These are phyloP conservation scores for Phataginus tetradactyla DNA, from an alignment of 2,797 vertebrate species.

Conservation along the genomic window DNA sequence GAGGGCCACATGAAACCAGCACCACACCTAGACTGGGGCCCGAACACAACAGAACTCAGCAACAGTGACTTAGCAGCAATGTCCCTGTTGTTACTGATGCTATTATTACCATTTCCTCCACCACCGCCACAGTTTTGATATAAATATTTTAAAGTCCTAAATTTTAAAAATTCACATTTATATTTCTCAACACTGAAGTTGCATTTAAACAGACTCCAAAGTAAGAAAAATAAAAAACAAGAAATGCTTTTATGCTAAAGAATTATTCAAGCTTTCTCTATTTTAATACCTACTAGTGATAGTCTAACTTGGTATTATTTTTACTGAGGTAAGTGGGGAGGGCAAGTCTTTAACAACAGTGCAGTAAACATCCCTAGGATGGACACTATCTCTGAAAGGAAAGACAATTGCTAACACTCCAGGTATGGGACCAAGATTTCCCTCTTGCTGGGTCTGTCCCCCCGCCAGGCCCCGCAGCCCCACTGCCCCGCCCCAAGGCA, in stretches of 20 bases:
- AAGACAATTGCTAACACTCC: background rate
- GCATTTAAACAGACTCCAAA: background rate
- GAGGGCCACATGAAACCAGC: background rate
- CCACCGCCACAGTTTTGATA: background rate
- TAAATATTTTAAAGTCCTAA: background rate
- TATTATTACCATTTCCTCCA: background rate
- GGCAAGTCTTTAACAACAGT: background rate
- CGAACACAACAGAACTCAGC: background rate
- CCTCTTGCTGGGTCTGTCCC: background rate
- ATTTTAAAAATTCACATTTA: background rate
- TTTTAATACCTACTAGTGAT: background rate
- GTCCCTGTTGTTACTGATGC: too few relatives aligned
- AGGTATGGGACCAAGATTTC: background rate
- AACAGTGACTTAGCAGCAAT: background rate
- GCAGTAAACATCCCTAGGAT: background rate
- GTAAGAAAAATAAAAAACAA: background rate
- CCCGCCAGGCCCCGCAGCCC: too few relatives aligned
- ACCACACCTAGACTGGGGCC: background rate
- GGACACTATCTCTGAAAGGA: background rate
- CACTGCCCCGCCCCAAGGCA: background rate
- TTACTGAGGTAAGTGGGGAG: background rate
- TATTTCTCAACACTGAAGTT: background rate
- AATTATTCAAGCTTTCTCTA: background rate
- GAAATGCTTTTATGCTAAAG: background rate
- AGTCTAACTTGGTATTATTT: background rate